Base-by-base conservation (phyloP, 2,113 vertebrate species). In the Trematomus loennbergii region DNA sequence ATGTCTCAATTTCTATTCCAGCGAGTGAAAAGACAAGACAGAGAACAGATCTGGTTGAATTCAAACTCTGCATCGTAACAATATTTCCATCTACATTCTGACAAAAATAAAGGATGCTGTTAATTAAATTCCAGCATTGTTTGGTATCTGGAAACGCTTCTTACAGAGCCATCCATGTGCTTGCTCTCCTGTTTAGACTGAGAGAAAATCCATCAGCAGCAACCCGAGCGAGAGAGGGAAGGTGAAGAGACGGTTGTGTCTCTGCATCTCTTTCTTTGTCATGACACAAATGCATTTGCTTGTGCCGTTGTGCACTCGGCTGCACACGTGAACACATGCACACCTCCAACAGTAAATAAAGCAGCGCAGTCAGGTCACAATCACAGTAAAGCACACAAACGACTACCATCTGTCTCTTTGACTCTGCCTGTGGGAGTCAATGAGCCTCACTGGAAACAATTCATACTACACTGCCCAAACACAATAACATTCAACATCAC, bases 371-470 rank as follows among this genome's bases (percentile, higher is more conserved):
- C 84, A 78, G 87, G 89, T 92, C 91, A 89, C 85, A 90, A 88
- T 89, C 75, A 90, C 89, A 90, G 87, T 83, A 91, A 88, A 89
- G 0, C 84, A 88, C 82, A 82, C 84, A 89, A 86, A 91, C 70
- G 59, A 89, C 87, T 45, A 78, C 88, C 88, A 89, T 87, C 89
- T 90, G 86, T 91, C 87, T 93, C 81, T 87, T 85, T 89, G 85
- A 86, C 66, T 85, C 75, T 79, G 78, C 83, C 79, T 76, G 87
- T 81, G 63, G 54, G 72, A 89, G 79, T 89, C 88, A 92, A 83
- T 85, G 82, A 90, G 88, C 85, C 81, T 87, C 80, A 75, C 74
- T 83, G 84, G 83, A 69, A 87, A 69, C 82, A 86, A 76, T 86
- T 90, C 85, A 87, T 66, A 89, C 83, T 75, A 84, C 82, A 70